phyloP scores from a whole-genome alignment of 2,888 invertebrate genomes.

The Aproaerema taeniolella region DNA sequence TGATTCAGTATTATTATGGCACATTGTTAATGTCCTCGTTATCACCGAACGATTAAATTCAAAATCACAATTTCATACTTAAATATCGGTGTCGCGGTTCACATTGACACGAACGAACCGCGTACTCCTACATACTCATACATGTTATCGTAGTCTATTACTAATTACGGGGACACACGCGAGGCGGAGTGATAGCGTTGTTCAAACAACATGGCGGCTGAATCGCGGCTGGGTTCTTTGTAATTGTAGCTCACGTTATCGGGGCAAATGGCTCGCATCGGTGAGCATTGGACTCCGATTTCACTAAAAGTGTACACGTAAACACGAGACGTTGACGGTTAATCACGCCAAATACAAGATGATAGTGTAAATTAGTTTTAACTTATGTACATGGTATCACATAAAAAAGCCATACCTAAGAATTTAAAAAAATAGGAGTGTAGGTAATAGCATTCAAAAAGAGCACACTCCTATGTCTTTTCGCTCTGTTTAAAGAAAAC shows the following conservation, averaged over 20 bases:
- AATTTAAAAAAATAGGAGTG: no score
- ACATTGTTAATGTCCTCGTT: no score
- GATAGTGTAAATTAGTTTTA: no score
- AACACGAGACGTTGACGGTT: not conserved
- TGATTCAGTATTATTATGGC: no score
- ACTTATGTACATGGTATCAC: no score
- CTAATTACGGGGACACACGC: conserved; percentile 67
- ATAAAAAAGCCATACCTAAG: no score
- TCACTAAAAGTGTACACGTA: conserved; percentile 20
- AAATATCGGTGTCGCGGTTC: conserved; percentile 50
- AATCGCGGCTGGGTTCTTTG: conserved; percentile 40
- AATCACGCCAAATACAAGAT: no score
- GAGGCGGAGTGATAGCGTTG: conserved; percentile 42
- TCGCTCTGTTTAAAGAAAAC: conserved; percentile 68
- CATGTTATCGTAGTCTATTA: conserved; percentile 49
- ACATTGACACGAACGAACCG: conserved; percentile 51
- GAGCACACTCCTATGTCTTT: no score
- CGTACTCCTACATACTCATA: no score
- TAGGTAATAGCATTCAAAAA: no score
- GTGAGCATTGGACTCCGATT: conserved; percentile 33
- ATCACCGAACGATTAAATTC: conserved; percentile 45
- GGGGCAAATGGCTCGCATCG: conserved; percentile 28
- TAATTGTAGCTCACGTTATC: conserved; percentile 37
- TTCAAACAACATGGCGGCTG: conserved; percentile 40
- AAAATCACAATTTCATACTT: conserved; percentile 49